Evolutionary conservation across 2,888 invertebrate genomes (phyloP), one percentile per base, ranked within the genome.

Genomic region (Plagodis dolabraria): DNA sequence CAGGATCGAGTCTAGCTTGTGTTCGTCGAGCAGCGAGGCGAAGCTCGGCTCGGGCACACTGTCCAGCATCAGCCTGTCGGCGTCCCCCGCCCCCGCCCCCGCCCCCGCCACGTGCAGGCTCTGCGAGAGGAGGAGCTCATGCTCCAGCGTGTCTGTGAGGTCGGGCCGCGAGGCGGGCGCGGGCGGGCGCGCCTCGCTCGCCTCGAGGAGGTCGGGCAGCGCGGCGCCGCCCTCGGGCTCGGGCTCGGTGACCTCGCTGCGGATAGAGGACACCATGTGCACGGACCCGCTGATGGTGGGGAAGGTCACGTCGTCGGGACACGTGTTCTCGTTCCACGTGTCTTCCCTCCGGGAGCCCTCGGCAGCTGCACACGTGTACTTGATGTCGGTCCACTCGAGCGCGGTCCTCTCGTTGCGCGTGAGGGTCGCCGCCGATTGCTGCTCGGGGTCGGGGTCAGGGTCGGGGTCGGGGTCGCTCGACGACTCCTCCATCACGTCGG

Each of bases 271-370:
- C 2, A 95, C 93, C 73, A 96, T 89, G 0, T 96, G 97, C 0
- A 95, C 95, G 40, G 96, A 96, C 38, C 96, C 94, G 68, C 96
- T 96, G 55, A 97, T 94, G 51, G 96, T 97, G 0, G 97, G 97
- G 81, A 97, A 97, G 0, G 97, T 96, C 38, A 96, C 92, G 78
- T 96, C 96, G 79, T 96, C 96, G 0, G 96, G 96, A 53, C 95
- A 95, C 0, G 96, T 95, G 80, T 96, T 96, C 56, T 97, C 97
- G 75, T 96, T 96, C 97, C 97, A 97, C 0, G 96, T 96, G 77
- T 96, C 96, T 12, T 96, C 96, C 11, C 66, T 79, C 11, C 75
- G 79, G 0, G 79, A 75, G 0, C 69, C 67, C 2, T 80, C 82
- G 5, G 70, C 68, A 7, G 63, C 66, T 53, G 66, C 66, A 12